Evolutionary conservation across 1,140 invertebrate species (phyloP), one percentile per base, ranked within the genome.

Genomic region (Drosophila lacteicornis): DNA sequence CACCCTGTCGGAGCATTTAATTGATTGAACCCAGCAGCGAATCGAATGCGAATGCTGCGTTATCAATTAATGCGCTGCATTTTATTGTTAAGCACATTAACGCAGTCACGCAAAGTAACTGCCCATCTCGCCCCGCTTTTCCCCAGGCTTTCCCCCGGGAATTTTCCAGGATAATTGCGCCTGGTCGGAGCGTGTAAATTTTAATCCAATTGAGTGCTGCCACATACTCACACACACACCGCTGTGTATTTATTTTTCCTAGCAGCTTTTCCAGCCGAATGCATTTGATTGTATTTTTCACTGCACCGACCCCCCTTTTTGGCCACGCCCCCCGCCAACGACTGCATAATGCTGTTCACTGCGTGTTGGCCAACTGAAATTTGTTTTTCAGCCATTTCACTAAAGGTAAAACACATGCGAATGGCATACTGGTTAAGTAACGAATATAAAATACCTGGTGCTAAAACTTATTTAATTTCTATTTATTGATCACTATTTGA

Each of bases 51-150:
- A 36, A 3, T 36, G 30, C 46, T 62, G 56, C 75, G 82, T 88
- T 87, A 87, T 87, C 84, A 87, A 88, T 88, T 88, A 87, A 88
- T 87, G 81, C 85, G 78, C 79, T 88, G 84, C 85, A 84, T 88
- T 88, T 88, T 88, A 88, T 88, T 90, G 85, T 88, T 88, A 88
- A 88, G 85, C 85, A 88, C 85, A 88, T 88, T 88, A 88, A 88
- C 85, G 85, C 85, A 88, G 75, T 90, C 85, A 82, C 85, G 81
- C 85, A 79, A 68, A 70, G 85, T 57, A 56, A 57, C 73, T 79
- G 60, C 58, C 46, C 30, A 19, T 27, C 19, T 19, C 15, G 3
- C 15, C 33, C 17, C 30, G 9, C 38, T 8, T 46, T 19, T n/a
- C 22, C 25, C 43, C 30, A 15, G 17, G 13, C 22, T 47, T 19